phyloP scores from a whole-genome alignment of 2,797 vertebrate species.

The Betta splendens region DNA sequence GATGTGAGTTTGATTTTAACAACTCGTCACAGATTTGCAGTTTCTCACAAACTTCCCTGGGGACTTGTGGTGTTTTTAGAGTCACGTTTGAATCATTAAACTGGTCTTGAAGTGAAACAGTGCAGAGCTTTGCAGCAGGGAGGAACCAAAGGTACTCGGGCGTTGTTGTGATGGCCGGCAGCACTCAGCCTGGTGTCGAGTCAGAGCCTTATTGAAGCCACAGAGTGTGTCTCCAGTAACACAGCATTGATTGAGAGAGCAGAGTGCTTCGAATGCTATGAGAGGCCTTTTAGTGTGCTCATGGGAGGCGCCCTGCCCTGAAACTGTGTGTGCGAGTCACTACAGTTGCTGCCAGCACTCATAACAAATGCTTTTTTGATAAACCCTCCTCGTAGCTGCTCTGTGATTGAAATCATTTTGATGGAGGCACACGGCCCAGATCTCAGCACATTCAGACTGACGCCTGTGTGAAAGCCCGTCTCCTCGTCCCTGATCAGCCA shows the following conservation, averaged over 20 bases:
- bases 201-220: conserved; percentile 48
- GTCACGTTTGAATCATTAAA: neutral
- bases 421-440: neutral
- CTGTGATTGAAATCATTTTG: conserved; percentile 4
- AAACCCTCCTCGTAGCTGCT: neutral
- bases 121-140: neutral
- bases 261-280: conserved; percentile 65
- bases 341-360: conserved; percentile 27
- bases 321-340: conserved; percentile 29
- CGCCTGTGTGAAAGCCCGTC: neutral
- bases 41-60: neutral
- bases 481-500: neutral
- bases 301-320: conserved; percentile 46
- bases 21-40: neutral
- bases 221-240: conserved; percentile 49
- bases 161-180: conserved; percentile 37
- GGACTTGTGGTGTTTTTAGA: neutral
- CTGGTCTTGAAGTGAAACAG: conserved; percentile 7
- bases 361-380: conserved; percentile 43
- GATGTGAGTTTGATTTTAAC: conserved; percentile 5
- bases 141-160: neutral
- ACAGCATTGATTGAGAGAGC: conserved; percentile 55
- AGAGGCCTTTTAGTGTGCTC: conserved; percentile 67
- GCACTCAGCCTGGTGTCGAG: conserved; percentile 43
- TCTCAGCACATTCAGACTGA: neutral